Evolutionary conservation across 2,888 invertebrate species (phyloP), one percentile per base, ranked within the genome.

Genomic region (Drosophila pseudotakahashii): DNA sequence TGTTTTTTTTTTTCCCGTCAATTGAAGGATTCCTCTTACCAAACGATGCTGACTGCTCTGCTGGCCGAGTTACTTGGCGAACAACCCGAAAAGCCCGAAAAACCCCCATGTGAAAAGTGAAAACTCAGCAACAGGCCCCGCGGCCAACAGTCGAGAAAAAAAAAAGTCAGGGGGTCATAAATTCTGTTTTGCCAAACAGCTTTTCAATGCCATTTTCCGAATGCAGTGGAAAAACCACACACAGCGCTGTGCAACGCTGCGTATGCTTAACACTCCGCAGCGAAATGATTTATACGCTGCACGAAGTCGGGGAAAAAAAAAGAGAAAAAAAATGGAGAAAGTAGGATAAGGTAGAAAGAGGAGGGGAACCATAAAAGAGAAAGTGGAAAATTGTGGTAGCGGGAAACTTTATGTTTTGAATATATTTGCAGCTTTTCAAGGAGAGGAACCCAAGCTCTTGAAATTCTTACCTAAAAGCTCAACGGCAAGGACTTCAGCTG

Each of bases 101-200:
- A 39, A 14, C 37, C n/a, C 3, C 1, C 23, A 19, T 2, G 44
- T 32, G 30, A 32, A 52, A 62, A 55, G 32, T 48, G 61, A 59
- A 39, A 50, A 50, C 51, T 47, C 60, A 70, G 71, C 71, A 71
- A 71, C 71, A 71, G 71, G 58, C 58, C 58, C 55, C 13, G 11
- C 39, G 39, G 59, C 55, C 51, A 30, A 37, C n/a, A 11, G 10
- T 36, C 14, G 4, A 36, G 13, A 32, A 32, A 23, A 30, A 7
- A 7, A 7, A 30, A 30, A 30, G 26, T 26, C 5, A 7, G 32
- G 45, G 13, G 54, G 55, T n/a, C 52, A 62, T 71, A 37, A 71
- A 61, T 71, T 55, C 45, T 26, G 37, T 23, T 66, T 39, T 11
- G 9, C 37, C 44, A 55, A 55, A 48, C 58, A 58, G 41, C 51